Evolutionary conservation across 2,888 invertebrate species (phyloP), one percentile per base, ranked within the genome.

Genomic region (Colletes collaris): DNA sequence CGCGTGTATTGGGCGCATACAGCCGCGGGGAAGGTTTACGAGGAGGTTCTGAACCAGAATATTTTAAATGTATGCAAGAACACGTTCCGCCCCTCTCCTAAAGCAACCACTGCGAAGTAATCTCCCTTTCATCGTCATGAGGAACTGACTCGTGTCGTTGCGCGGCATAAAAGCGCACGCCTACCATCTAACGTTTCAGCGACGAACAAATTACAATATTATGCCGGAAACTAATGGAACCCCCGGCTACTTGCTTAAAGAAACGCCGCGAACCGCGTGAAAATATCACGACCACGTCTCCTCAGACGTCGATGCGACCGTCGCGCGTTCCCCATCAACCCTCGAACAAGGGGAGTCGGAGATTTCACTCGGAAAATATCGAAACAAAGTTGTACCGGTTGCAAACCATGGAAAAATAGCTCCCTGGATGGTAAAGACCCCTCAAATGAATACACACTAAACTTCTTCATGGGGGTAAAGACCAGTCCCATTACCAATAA

Each of bases 41-140:
- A 84, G 75, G 63, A 87, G 88, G 70, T 77, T 87, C 86, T 64
- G 83, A 89, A 86, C 76, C 81, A 81, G 88, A 88, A 89, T 88
- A 86, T 89, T 87, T 89, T 88, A 87, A 88, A 88, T 89, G 88
- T 90, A 91, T 91, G 91, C 91, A 89, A 84, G 88, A 89, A 90
- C 91, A 91, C 91, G 91, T 89, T 87, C 82, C 85, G 81, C 85
- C 86, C 88, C 86, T 90, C 87, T 87, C 86, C 84, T 83, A 79
- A 83, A 83, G 82, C 83, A 86, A 83, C 83, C 86, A 82, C 87
- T 72, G 87, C 81, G 81, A 84, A 86, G 85, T 88, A 89, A 89
- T 90, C 89, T 87, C 85, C 85, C 88, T 86, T 85, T 87, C 88
- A 83, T 86, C 84, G 76, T 87, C 75, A 82, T 83, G 84, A 83